These are phyloP conservation scores for Lateolabrax maculatus DNA, from an alignment of 2,797 vertebrate species.

Conservation along the genomic window DNA sequence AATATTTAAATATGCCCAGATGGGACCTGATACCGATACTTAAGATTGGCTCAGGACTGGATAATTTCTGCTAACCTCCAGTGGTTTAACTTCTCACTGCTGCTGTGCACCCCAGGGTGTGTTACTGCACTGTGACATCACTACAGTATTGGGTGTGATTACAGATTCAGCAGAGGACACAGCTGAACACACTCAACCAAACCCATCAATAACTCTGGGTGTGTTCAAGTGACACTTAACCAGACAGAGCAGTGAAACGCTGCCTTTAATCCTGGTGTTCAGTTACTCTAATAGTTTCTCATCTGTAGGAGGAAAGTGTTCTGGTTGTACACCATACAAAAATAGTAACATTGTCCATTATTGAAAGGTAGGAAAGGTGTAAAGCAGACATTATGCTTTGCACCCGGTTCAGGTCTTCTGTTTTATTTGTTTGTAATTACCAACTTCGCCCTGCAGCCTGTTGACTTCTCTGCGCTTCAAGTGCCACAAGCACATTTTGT, in stretches of 20 bases:
- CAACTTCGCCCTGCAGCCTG: conserved; percentile 55
- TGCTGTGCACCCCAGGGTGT: neutral
- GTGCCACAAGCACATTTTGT: conserved; percentile 73
- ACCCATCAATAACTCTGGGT: too few relatives aligned
- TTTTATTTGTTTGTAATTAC: conserved; percentile 69
- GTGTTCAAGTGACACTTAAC: neutral
- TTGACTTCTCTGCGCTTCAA: conserved; percentile 52
- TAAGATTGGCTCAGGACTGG: neutral
- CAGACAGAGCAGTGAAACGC: neutral
- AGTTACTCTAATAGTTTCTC: conserved; percentile 78
- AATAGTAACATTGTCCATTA: conserved; percentile 77
- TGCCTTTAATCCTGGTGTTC: conserved; percentile 8
- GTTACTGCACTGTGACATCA: neutral
- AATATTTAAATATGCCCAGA: neutral
- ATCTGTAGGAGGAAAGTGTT: conserved; percentile 86
- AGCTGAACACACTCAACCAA: too few relatives aligned
- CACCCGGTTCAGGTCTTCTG: conserved; percentile 47
- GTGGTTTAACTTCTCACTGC: neutral
- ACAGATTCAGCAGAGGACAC: neutral
- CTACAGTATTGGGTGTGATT: neutral
- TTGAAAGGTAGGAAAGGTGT: conserved; percentile 67
- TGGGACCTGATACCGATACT: neutral
- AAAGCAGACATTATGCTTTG: conserved; percentile 58
- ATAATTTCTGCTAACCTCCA: neutral
- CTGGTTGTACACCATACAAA: conserved; percentile 77